A percentile compares a stretch with the other conserved stretches of the same genome.
Conservation (phyloP, 2,797 vertebrate genomes). For the Trichosurus vulpecula region DNA sequence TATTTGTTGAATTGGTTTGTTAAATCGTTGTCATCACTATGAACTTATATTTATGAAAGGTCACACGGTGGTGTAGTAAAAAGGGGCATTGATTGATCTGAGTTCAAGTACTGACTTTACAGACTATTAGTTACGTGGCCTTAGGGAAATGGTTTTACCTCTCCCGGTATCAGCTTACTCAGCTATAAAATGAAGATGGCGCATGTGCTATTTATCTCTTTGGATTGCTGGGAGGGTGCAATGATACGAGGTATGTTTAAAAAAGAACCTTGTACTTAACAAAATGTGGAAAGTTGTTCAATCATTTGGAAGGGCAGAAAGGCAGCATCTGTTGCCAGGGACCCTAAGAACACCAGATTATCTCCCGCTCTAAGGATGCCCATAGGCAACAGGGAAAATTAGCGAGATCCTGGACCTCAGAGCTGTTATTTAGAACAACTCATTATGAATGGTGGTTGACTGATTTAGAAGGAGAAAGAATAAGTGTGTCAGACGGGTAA, state of each 20-base stretch:
- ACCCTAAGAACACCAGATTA: not conserved
- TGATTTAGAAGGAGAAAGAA: not conserved
- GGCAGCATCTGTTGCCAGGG: not conserved
- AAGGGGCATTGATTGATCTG: not conserved
- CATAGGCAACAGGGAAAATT: not conserved
- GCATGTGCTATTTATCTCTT: not conserved
- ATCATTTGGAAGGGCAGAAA: not conserved
- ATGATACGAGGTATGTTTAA: not conserved
- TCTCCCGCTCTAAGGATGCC: not conserved
- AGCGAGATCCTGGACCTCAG: not conserved
- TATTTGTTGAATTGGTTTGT: not conserved
- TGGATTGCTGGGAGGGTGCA: not conserved
- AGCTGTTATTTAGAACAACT: not conserved
- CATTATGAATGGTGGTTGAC: not conserved
- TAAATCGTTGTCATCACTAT: not conserved
- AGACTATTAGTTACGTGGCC: not conserved
- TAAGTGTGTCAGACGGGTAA: not conserved
- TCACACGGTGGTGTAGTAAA: not conserved
- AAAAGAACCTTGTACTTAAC: not conserved
- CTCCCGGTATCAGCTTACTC: not conserved
- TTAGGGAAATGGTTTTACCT: not conserved
- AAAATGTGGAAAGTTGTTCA: not conserved
- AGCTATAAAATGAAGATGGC: not conserved
- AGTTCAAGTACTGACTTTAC: constrained; percentile 16
- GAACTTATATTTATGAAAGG: not conserved